Conservation (phyloP, 2,113 vertebrate genomes). For the Oncorhynchus clarkii region DNA sequence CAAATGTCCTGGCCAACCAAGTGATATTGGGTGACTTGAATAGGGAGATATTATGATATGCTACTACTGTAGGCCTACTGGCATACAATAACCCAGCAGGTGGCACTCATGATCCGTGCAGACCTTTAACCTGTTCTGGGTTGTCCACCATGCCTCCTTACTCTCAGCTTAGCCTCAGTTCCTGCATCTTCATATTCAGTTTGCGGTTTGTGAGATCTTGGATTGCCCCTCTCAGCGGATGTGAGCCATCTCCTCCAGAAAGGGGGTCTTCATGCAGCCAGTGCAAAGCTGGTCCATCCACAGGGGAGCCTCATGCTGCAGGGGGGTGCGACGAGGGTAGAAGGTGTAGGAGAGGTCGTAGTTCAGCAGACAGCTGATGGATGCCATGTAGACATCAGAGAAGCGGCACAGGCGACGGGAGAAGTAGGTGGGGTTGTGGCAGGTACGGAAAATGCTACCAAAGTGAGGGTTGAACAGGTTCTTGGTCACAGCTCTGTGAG, state of each 20-base stretch:
- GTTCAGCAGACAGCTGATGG: conserved; percentile 80
- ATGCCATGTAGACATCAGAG: conserved; percentile 83
- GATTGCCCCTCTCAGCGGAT: conserved; percentile 69
- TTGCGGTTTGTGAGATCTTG: not conserved
- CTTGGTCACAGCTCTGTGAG: conserved; percentile 75
- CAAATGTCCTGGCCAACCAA: too few relatives aligned
- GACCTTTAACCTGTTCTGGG: too few relatives aligned
- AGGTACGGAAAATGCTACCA: conserved; percentile 82
- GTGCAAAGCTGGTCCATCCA: conserved; percentile 88
- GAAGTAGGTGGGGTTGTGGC: conserved; percentile 84
- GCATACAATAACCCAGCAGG: not conserved
- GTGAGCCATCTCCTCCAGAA: conserved; percentile 79
- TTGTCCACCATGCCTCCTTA: not conserved
- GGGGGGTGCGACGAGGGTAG: conserved; percentile 80
- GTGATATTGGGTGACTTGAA: too few relatives aligned
- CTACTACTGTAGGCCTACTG: too few relatives aligned
- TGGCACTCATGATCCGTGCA: not conserved
- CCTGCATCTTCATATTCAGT: not conserved
- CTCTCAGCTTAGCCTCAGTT: not conserved
- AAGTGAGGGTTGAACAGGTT: conserved; percentile 81
- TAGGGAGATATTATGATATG: too few relatives aligned
- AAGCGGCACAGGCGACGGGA: conserved; percentile 79
- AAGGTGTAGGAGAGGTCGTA: conserved; percentile 78
- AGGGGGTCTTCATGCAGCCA: conserved; percentile 80
- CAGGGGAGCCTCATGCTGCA: conserved; percentile 82